Percentiles rank a stretch among this genome's conserved stretches.
Evolutionary conservation across 1,140 invertebrate genomes (phyloP).

Genomic region (Ceratosolen fusciceps): DNA sequence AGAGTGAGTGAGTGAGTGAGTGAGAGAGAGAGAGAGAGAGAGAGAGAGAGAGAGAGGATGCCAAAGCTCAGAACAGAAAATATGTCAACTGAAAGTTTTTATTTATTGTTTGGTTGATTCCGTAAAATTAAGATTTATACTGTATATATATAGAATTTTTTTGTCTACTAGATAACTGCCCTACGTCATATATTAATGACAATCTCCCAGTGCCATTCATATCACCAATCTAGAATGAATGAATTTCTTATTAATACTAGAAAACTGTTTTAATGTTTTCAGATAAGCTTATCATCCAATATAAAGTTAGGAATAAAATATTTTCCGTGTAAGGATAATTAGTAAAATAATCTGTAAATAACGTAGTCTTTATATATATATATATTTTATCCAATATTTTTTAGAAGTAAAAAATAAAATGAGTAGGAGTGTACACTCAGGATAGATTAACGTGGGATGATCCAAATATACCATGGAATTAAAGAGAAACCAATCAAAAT

Average conservation of each 20-base stretch:
- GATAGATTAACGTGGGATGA: not conserved
- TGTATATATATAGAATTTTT: not conserved
- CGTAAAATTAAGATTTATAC: not conserved
- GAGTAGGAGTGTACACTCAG: too few relatives aligned
- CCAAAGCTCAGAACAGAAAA: not conserved
- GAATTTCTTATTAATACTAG: conserved; percentile 2
- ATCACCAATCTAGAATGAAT: not conserved
- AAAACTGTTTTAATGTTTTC: conserved; percentile 7
- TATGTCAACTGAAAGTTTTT: conserved; percentile 32
- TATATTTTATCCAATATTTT: too few relatives aligned
- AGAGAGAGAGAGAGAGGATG: too few relatives aligned
- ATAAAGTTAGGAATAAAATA: not conserved
- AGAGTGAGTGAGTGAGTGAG: not conserved
- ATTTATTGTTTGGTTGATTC: not conserved
- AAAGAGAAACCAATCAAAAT: conserved; percentile 8
- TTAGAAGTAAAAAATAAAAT: too few relatives aligned
- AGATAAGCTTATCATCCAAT: conserved; percentile 1
- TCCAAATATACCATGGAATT: not conserved
- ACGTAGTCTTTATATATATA: too few relatives aligned
- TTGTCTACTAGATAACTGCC: conserved; percentile 1
- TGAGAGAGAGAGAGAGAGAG: too few relatives aligned
- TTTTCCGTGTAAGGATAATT: not conserved
- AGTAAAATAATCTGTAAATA: too few relatives aligned
- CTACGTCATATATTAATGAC: not conserved
- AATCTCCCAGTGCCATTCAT: conserved; percentile 15